Conservation (phyloP, 2,113 vertebrate genomes). For the Microtus pennsylvanicus region DNA sequence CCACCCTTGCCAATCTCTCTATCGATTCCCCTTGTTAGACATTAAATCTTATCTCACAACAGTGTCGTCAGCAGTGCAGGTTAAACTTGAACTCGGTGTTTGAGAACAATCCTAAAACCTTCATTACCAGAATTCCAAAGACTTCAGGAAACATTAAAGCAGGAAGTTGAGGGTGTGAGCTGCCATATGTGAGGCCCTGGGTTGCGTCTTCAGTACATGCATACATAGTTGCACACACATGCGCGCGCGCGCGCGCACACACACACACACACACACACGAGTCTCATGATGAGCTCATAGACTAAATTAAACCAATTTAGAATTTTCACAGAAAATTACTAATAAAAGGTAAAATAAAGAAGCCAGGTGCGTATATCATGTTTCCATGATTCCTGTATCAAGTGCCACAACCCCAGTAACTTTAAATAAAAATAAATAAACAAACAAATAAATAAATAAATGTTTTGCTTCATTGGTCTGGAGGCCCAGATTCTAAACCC, state of each 20-base stretch:
- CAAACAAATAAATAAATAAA: too few species aligned
- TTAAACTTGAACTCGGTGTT: constrained; percentile 5
- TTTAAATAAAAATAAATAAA: background rate
- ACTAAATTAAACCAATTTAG: background rate
- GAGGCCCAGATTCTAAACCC: background rate
- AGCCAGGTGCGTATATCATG: background rate
- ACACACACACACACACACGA: too few species aligned
- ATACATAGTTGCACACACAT: background rate
- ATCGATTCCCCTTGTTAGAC: constrained; percentile 39
- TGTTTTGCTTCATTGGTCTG: background rate
- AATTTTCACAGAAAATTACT: background rate
- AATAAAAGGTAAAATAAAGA: background rate
- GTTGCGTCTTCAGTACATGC: background rate
- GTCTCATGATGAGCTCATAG: background rate
- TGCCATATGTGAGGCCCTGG: background rate
- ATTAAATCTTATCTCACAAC: constrained; percentile 51
- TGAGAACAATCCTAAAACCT: constrained; percentile 1
- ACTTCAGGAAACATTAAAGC: background rate
- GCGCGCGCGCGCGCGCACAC: too few species aligned
- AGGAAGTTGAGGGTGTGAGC: background rate
- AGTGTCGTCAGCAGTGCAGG: background rate
- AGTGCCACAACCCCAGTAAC: background rate
- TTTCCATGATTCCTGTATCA: background rate
- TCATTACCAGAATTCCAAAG: background rate
- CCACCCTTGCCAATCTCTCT: background rate